A percentile compares a stretch with the other conserved stretches of the same genome.
Evolutionary conservation across 2,113 vertebrate species (phyloP).

Genomic region (Hydropotes inermis): DNA sequence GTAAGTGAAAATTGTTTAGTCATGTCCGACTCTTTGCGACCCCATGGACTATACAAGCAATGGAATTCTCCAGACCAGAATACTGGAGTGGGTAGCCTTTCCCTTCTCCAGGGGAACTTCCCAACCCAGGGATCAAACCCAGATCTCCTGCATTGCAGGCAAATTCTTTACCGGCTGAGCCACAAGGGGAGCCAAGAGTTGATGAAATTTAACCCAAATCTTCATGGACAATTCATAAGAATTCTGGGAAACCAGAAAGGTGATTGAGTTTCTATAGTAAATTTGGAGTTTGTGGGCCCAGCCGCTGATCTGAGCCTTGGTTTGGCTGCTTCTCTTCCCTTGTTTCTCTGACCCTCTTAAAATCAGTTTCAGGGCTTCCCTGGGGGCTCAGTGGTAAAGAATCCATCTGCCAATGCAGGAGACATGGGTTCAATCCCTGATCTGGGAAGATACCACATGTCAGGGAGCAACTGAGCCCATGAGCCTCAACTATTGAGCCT

Average conservation of each 20-base stretch:
- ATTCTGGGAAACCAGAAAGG: not conserved
- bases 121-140: not conserved
- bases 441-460: not conserved
- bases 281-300: not conserved
- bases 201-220: not conserved
- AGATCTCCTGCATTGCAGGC: not conserved
- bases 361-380: not conserved
- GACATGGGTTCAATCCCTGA: not conserved
- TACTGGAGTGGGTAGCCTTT: not conserved
- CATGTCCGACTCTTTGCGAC: rapidly evolving
- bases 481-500: not conserved
- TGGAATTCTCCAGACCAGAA: not conserved
- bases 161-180: not conserved
- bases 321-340: not conserved
- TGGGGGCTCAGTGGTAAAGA: not conserved
- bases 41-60: not conserved
- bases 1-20: not conserved
- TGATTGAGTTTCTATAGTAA: not conserved
- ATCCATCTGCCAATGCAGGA: not conserved
- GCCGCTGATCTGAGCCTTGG: not conserved
- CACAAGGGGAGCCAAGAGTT: not conserved
- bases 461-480: not conserved
- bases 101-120: not conserved
- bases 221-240: not conserved
- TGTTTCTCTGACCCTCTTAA: not conserved